Conservation (phyloP, 1,140 invertebrate species). For the Sminthurinus signatus region DNA sequence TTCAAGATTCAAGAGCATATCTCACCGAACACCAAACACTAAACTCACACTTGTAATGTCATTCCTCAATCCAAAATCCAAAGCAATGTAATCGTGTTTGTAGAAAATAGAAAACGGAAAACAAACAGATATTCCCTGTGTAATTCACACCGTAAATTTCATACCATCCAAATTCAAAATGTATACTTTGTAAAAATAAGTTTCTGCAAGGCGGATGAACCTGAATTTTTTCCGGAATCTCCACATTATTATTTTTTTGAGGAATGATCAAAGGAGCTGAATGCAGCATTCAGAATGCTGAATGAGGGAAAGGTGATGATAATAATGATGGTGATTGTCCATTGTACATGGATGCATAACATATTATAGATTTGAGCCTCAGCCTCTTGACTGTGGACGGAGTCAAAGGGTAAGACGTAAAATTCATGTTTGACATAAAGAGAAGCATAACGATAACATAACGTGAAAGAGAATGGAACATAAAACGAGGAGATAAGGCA, state of each 20-base stretch:
- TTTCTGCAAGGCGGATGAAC: no score
- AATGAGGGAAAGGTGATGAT: not conserved
- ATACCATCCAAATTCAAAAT: no score
- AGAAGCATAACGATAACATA: slow-evolving; percentile 26
- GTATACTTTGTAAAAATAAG: no score
- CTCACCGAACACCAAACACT: no score
- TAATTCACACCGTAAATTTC: no score
- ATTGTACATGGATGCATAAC: not conserved
- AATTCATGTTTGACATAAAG: slow-evolving; percentile 19
- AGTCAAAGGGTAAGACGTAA: slow-evolving; percentile 4
- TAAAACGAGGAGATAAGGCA: slow-evolving; percentile 2
- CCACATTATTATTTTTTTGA: not conserved
- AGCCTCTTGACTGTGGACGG: not conserved
- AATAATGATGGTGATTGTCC: not conserved
- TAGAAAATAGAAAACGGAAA: no score
- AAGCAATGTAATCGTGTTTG: no score
- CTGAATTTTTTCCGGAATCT: not conserved
- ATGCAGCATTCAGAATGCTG: not conserved
- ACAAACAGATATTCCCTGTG: no score
- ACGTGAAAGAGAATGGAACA: slow-evolving; percentile 13
- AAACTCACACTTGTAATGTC: no score
- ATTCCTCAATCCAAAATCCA: no score
- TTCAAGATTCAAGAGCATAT: no score
- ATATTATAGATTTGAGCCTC: not conserved
- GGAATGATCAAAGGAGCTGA: not conserved